Conservation (phyloP, 2,797 vertebrate genomes). For the Spondyliosoma cantharus region DNA sequence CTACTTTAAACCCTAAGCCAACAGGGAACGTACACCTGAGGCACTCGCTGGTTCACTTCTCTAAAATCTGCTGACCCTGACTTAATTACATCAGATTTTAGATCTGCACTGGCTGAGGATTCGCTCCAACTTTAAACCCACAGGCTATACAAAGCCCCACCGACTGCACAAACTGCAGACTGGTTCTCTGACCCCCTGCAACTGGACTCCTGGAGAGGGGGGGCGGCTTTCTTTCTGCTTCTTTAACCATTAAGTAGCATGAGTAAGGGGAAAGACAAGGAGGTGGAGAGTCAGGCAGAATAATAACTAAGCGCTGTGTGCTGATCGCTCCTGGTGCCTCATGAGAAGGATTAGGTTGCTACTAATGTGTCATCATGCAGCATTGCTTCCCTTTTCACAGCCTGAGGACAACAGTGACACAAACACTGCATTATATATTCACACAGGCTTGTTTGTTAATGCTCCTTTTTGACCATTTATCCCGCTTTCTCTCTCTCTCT, state of each 20-base stretch:
- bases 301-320: constrained; percentile 15
- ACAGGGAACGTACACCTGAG: no score
- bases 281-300: constrained; percentile 13
- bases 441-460: constrained; percentile 27
- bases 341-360: constrained; percentile 12
- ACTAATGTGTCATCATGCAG: constrained; percentile 26
- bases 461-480: constrained; percentile 3
- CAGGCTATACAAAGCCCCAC: not conserved
- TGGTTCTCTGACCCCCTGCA: constrained; percentile 1
- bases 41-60: no score
- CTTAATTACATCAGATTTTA: not conserved
- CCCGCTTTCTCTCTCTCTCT: not conserved
- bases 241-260: constrained; percentile 27
- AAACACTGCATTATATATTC: not conserved
- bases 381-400: constrained; percentile 18
- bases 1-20: no score
- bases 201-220: constrained; percentile 2
- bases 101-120: not conserved
- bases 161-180: not conserved
- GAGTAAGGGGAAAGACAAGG: constrained; percentile 4
- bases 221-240: constrained; percentile 29
- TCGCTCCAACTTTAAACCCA: not conserved
- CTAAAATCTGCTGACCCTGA: no score
- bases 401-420: constrained; percentile 11
- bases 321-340: constrained; percentile 9